A percentile compares a stretch with the other conserved stretches of the same genome.
These are phyloP conservation scores for Heteronetta atricapilla DNA, from an alignment of 2,113 vertebrate species.

Conservation along the genomic window DNA sequence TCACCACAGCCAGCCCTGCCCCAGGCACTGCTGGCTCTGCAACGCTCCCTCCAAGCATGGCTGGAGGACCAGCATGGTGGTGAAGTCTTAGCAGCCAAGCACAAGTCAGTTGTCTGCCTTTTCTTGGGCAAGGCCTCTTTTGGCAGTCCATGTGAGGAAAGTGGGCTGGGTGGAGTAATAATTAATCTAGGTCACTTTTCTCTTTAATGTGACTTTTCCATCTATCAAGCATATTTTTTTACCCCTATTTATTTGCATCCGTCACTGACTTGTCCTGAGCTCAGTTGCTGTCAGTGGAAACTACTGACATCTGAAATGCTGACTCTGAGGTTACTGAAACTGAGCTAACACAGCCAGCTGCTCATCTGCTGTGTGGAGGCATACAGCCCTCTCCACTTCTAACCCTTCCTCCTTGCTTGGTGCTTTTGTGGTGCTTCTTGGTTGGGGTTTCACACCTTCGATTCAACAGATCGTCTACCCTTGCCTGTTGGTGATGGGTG, in stretches of 20 bases:
- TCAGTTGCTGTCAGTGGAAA: slow-evolving; percentile 41
- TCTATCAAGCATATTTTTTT: not conserved
- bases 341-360: not conserved
- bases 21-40: not conserved
- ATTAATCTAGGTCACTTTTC: not conserved
- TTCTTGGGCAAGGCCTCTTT: not conserved
- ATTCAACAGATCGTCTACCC: not conserved
- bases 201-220: slow-evolving; percentile 25
- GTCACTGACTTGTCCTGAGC: not conserved
- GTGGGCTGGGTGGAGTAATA: not conserved
- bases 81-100: not conserved
- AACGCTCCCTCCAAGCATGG: rapidly evolving
- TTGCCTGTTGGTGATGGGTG: not conserved
- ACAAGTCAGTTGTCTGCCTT: not conserved
- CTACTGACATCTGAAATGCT: slow-evolving; percentile 49
- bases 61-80: not conserved
- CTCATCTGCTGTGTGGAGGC: not conserved
- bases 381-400: not conserved
- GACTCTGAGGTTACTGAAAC: slow-evolving; percentile 59
- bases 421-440: not conserved
- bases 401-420: not conserved
- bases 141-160: rapidly evolving
- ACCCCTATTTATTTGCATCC: not conserved
- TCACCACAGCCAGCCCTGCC: not conserved
- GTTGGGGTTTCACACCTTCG: not conserved